These are phyloP conservation scores for Apodemus speciosus DNA, from an alignment of 2,113 vertebrate genomes.

Conservation along the genomic window DNA sequence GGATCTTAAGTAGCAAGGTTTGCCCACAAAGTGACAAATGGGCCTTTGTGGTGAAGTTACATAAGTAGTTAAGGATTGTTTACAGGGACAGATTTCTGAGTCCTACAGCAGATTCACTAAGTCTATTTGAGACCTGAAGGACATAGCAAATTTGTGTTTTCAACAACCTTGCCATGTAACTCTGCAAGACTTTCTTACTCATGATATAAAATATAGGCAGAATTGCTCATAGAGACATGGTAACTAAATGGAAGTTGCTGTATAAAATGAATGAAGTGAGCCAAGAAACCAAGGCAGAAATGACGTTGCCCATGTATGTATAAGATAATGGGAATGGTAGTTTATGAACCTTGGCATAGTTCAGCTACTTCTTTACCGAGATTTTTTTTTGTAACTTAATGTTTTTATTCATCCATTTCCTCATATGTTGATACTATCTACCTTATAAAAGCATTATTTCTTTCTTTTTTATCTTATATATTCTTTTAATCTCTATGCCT, in stretches of 20 bases:
- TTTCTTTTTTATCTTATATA: background rate
- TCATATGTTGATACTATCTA: background rate
- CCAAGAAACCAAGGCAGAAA: background rate
- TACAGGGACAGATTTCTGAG: background rate
- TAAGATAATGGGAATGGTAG: background rate
- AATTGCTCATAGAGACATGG: background rate
- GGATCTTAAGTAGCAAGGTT: background rate
- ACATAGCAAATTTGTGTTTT: background rate
- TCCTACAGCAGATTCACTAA: background rate
- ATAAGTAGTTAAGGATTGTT: background rate
- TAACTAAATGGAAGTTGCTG: background rate
- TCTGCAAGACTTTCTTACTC: background rate
- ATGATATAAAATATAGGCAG: background rate
- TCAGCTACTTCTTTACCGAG: background rate
- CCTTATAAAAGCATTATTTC: background rate
- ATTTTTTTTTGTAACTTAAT: conserved; percentile 35
- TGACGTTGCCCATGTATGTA: background rate
- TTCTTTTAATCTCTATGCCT: background rate
- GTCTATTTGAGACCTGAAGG: background rate
- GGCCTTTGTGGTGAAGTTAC: background rate
- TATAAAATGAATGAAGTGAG: background rate
- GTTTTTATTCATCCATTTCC: conserved; percentile 1
- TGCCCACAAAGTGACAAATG: background rate
- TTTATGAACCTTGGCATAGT: background rate
- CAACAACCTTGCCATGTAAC: background rate